Evolutionary conservation across 2,888 invertebrate species (phyloP).

Genomic region (Vesta saturnalis): DNA sequence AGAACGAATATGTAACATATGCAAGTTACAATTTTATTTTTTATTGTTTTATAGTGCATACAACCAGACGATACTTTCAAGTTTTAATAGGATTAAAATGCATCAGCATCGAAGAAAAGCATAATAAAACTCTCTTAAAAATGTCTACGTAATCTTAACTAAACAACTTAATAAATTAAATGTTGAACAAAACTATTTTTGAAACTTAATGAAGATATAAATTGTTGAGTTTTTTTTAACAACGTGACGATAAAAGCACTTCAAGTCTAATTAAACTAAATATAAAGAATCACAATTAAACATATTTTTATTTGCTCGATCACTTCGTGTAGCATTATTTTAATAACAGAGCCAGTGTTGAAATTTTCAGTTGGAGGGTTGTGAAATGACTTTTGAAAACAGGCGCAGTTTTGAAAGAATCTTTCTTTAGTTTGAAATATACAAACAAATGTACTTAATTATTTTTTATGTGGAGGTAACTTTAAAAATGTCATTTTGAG

Average conservation of each 20-base stretch:
- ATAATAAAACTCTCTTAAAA: constrained; percentile 9
- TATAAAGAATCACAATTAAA: constrained; percentile 21
- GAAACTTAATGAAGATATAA: constrained; percentile 10
- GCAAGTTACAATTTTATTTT: constrained; percentile 1
- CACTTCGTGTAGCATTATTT: constrained; percentile 15
- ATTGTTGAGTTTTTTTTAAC: constrained; percentile 6
- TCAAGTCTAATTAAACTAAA: constrained; percentile 23
- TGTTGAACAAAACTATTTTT: constrained; percentile 7
- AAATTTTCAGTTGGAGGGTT: constrained; percentile 10
- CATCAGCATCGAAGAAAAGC: constrained; percentile 1
- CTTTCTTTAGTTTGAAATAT: constrained; percentile 13
- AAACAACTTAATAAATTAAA: constrained; percentile 5
- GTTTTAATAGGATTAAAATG: constrained; percentile 10
- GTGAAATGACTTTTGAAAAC: constrained; percentile 19
- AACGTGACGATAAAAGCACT: constrained; percentile 13
- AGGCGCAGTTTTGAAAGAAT: constrained; percentile 13
- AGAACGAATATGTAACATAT: constrained; percentile 2
- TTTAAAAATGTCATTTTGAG: constrained; percentile 12
- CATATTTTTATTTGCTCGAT: constrained; percentile 24
- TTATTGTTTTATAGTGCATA: neutral
- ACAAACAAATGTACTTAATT: constrained; percentile 18
- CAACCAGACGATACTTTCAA: constrained; percentile 10
- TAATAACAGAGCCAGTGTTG: constrained; percentile 17
- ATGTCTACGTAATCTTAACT: constrained; percentile 5
- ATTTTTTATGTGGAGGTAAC: constrained; percentile 18